phyloP scores from a whole-genome alignment of 2,113 vertebrate genomes.

The Ginglymostoma cirratum region DNA sequence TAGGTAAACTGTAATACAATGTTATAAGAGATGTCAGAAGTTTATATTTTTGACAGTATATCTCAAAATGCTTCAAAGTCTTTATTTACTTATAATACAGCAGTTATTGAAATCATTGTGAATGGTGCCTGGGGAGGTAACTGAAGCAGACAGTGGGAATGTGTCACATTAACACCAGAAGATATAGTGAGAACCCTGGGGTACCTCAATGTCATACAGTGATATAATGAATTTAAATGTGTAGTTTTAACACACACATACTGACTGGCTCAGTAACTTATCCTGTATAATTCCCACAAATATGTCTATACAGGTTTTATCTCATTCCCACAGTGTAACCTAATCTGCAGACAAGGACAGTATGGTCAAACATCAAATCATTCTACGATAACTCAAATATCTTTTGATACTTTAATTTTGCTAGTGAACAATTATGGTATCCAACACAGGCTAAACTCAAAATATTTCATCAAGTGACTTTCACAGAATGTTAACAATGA shows the following conservation, averaged over 20 bases:
- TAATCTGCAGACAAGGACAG: neutral
- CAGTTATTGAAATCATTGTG: neutral
- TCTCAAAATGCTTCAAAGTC: neutral
- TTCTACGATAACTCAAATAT: neutral
- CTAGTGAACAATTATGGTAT: neutral
- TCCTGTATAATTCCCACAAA: conserved; percentile 2
- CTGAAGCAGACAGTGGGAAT: neutral
- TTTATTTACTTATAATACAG: neutral
- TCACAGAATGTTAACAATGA: neutral
- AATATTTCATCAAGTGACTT: neutral
- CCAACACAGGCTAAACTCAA: neutral
- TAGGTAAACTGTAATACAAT: neutral
- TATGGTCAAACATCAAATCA: conserved; percentile 12
- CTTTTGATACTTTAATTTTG: neutral
- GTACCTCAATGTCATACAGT: neutral
- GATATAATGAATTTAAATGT: conserved; percentile 29
- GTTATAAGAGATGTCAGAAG: neutral
- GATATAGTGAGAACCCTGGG: neutral
- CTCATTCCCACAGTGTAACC: conserved; percentile 31
- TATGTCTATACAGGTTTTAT: conserved; percentile 7
- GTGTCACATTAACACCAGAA: neutral
- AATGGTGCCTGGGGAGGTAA: neutral
- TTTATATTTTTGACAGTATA: neutral
- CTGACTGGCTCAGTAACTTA: neutral
- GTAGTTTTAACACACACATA: neutral